Conservation (phyloP, 1,140 invertebrate species). For the Zaprionus ghesquierei region DNA sequence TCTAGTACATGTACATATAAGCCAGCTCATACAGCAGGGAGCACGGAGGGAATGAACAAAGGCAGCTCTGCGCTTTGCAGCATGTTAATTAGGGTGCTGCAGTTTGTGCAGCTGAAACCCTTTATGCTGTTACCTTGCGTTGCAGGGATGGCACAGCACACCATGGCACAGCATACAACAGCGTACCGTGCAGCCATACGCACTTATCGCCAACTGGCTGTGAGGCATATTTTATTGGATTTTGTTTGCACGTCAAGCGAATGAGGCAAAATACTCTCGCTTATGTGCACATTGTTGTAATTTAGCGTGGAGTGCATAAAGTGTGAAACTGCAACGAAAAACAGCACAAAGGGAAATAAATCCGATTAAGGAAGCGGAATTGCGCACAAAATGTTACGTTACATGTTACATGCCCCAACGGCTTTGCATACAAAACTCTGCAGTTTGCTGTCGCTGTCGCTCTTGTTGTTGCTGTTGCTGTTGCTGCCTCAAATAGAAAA, state of each 20-base stretch:
- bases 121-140: not conserved
- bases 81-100: slow-evolving; percentile 69
- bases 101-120: slow-evolving; percentile 49
- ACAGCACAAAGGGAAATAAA: slow-evolving; percentile 61
- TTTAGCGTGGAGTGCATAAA: slow-evolving; percentile 64
- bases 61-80: slow-evolving; percentile 25
- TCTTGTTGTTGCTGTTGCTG: no score
- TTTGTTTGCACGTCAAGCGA: slow-evolving; percentile 13
- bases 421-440: slow-evolving; percentile 7
- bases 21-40: no score
- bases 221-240: slow-evolving; percentile 3
- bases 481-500: not conserved
- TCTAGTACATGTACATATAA: not conserved
- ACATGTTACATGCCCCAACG: slow-evolving; percentile 23
- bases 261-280: slow-evolving; percentile 22
- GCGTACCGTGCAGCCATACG: not conserved
- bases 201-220: not conserved
- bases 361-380: slow-evolving; percentile 67
- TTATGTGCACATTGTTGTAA: slow-evolving; percentile 32
- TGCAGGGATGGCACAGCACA: not conserved
- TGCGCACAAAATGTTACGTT: slow-evolving; percentile 51
- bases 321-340: slow-evolving; percentile 55
- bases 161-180: not conserved
- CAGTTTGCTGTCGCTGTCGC: not conserved
- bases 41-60: not conserved